phyloP scores from a whole-genome alignment of 2,888 invertebrate species.

The Dichetophora obliterata region DNA sequence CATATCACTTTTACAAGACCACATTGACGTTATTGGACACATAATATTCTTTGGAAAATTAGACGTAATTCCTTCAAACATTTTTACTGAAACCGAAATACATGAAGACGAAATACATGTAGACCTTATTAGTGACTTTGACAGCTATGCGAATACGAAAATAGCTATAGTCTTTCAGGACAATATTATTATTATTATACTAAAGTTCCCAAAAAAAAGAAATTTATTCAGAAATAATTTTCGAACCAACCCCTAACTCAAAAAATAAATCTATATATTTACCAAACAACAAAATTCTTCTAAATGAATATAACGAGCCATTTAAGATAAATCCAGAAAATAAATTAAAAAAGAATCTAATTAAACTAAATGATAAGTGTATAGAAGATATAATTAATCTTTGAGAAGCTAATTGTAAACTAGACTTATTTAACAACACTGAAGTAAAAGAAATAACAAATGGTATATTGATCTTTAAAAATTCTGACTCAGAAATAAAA shows the following conservation, averaged over 20 bases:
- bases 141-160: slow-evolving; percentile 43
- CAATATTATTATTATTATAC: slow-evolving; percentile 36
- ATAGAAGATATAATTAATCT: too few relatives aligned
- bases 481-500: slow-evolving; percentile 40
- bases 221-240: slow-evolving; percentile 34
- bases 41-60: slow-evolving; percentile 47
- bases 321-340: too few relatives aligned
- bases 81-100: slow-evolving; percentile 42
- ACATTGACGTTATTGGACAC: slow-evolving; percentile 44
- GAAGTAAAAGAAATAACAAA: too few relatives aligned
- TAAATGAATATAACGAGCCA: too few relatives aligned
- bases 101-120: too few relatives aligned
- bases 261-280: slow-evolving; percentile 41
- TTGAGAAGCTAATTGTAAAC: too few relatives aligned
- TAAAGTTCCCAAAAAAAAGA: slow-evolving; percentile 33
- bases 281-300: too few relatives aligned
- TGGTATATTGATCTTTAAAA: too few relatives aligned
- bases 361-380: slow-evolving; percentile 28
- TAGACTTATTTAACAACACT: too few relatives aligned
- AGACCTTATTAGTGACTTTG: slow-evolving; percentile 42
- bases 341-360: too few relatives aligned
- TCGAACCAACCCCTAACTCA: slow-evolving; percentile 39
- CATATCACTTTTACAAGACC: slow-evolving; percentile 39
- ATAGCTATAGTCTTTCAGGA: slow-evolving; percentile 38
- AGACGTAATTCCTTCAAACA: slow-evolving; percentile 45